These are phyloP conservation scores for Marisa cornuarietis DNA, from an alignment of 1,140 invertebrate genomes.

Conservation along the genomic window DNA sequence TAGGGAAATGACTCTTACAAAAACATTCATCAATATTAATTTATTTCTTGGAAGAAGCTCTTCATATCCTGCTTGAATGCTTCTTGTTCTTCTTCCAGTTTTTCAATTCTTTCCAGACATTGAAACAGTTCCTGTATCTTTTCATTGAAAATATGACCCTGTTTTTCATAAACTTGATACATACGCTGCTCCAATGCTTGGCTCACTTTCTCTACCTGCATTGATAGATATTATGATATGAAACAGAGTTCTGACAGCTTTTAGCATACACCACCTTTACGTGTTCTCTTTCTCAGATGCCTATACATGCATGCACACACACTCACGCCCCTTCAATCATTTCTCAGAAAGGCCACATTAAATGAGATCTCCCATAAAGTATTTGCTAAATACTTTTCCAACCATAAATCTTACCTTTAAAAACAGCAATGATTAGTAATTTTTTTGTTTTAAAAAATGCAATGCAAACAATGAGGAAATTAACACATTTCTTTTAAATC, in stretches of 20 bases:
- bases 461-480: too few relatives aligned
- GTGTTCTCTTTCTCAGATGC: not conserved
- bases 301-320: not conserved
- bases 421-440: too few relatives aligned
- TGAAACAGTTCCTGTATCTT: constrained; percentile 44
- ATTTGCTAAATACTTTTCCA: too few relatives aligned
- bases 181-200: constrained; percentile 39
- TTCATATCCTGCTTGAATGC: constrained; percentile 42
- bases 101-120: constrained; percentile 39
- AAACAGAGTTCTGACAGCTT: not conserved
- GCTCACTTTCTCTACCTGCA: constrained; percentile 39
- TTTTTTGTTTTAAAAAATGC: too few relatives aligned
- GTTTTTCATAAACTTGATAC: constrained; percentile 42
- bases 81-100: constrained; percentile 43
- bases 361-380: too few relatives aligned
- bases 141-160: constrained; percentile 40
- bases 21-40: not conserved
- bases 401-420: too few relatives aligned
- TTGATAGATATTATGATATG: not conserved
- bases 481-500: too few relatives aligned
- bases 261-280: not conserved
- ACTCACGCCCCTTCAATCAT: too few relatives aligned
- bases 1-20: too few relatives aligned
- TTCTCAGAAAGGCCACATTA: too few relatives aligned
- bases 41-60: constrained; percentile 31